Conservation (phyloP, 2,888 invertebrate species). For the Nymphalis c-album region DNA sequence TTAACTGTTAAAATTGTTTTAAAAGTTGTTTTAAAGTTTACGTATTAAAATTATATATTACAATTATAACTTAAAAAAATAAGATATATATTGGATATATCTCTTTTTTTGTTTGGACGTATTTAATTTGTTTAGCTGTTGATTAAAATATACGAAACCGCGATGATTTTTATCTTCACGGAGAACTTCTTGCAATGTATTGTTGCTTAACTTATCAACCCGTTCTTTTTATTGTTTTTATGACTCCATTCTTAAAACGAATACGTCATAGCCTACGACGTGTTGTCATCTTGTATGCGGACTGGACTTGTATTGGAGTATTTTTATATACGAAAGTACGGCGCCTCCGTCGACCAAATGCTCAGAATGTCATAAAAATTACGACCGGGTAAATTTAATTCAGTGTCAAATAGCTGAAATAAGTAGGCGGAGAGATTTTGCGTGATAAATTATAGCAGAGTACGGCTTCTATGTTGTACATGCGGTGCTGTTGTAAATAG, state of each 20-base stretch:
- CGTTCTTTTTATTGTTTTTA: conserved; percentile 22
- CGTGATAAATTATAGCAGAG: conserved; percentile 44
- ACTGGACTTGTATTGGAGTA: conserved; percentile 11
- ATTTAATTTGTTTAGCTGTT: neutral
- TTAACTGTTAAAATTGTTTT: too few relatives aligned
- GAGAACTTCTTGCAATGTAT: conserved; percentile 1
- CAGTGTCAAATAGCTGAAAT: conserved; percentile 22
- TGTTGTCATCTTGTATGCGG: conserved; percentile 17
- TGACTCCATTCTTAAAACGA: conserved; percentile 20
- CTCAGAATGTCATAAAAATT: conserved; percentile 2
- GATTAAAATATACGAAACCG: neutral
- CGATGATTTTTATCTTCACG: conserved; percentile 9
- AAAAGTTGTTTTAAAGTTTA: too few relatives aligned
- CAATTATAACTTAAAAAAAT: too few relatives aligned
- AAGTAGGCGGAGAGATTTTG: conserved; percentile 42
- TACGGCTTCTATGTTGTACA: conserved; percentile 46
- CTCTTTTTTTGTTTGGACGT: too few relatives aligned
- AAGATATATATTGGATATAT: too few relatives aligned
- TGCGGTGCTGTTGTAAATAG: conserved; percentile 48
- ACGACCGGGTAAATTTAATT: conserved; percentile 22
- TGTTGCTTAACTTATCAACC: conserved; percentile 17
- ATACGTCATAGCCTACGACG: conserved; percentile 11
- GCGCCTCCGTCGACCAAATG: neutral
- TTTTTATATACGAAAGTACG: conserved; percentile 5
- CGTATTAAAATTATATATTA: too few relatives aligned